phyloP scores from a whole-genome alignment of 2,888 invertebrate species.

The Cantharis flavilabris region DNA sequence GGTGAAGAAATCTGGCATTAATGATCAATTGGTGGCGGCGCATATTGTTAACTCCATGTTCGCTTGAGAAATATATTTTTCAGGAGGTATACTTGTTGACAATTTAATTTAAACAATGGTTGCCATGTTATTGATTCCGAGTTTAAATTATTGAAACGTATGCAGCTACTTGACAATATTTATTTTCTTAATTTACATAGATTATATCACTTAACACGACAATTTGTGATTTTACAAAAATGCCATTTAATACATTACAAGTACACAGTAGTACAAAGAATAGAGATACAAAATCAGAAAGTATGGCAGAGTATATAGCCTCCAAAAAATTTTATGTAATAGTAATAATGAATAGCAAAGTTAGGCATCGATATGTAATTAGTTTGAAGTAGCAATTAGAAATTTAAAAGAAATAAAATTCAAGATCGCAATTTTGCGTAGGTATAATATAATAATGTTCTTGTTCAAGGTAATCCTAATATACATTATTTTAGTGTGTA shows the following conservation, averaged over 20 bases:
- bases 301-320: background rate
- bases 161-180: background rate
- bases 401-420: background rate
- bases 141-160: background rate
- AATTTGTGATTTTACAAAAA: background rate
- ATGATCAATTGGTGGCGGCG: too few species aligned
- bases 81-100: too few species aligned
- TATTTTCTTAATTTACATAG: background rate
- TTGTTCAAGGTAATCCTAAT: background rate
- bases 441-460: background rate
- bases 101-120: background rate
- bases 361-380: background rate
- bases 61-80: too few species aligned
- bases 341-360: background rate
- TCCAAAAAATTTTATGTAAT: background rate
- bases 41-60: too few species aligned
- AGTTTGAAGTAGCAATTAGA: background rate
- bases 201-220: background rate
- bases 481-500: background rate
- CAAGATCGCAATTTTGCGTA: background rate
- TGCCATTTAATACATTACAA: background rate
- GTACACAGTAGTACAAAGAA: background rate
- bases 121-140: background rate
- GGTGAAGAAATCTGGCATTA: too few species aligned
- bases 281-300: background rate